These are phyloP conservation scores for Xestia ashworthii DNA, from an alignment of 2,888 invertebrate species.

Conservation along the genomic window DNA sequence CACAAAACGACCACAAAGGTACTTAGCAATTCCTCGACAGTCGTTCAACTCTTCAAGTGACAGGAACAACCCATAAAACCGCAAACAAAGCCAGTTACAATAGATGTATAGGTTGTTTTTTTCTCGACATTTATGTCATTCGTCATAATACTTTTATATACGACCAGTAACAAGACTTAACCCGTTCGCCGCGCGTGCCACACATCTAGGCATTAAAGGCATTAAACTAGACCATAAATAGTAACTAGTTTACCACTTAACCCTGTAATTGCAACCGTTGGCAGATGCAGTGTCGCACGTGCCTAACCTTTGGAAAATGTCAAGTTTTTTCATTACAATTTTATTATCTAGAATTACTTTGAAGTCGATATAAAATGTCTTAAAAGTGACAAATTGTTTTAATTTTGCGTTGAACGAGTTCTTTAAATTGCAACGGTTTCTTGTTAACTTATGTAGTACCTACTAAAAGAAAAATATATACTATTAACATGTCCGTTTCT, in stretches of 20 bases:
- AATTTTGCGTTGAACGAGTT: constrained; percentile 26
- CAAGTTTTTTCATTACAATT: constrained; percentile 54
- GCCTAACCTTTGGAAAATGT: constrained; percentile 69
- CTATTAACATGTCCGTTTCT: background rate
- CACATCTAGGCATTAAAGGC: constrained; percentile 51
- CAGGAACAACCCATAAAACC: constrained; percentile 8
- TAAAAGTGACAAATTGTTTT: constrained; percentile 36
- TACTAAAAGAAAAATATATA: background rate
- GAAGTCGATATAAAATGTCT: constrained; percentile 42
- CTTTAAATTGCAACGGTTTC: constrained; percentile 37
- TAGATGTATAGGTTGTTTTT: background rate
- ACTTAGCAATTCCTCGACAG: background rate
- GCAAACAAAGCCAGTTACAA: constrained; percentile 14
- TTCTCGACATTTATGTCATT: constrained; percentile 20
- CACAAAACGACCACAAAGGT: background rate
- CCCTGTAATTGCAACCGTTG: constrained; percentile 65
- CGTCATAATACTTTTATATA: constrained; percentile 12
- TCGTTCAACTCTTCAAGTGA: constrained; percentile 8
- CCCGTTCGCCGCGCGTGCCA: constrained; percentile 54
- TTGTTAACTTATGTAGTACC: background rate
- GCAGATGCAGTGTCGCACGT: constrained; percentile 66
- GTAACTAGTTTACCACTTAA: constrained; percentile 53
- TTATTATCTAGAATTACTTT: constrained; percentile 38
- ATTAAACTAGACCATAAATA: constrained; percentile 63
- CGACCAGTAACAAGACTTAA: constrained; percentile 33